phyloP scores from a whole-genome alignment of 2,113 vertebrate genomes.

The Neodontobutis hainanensis region DNA sequence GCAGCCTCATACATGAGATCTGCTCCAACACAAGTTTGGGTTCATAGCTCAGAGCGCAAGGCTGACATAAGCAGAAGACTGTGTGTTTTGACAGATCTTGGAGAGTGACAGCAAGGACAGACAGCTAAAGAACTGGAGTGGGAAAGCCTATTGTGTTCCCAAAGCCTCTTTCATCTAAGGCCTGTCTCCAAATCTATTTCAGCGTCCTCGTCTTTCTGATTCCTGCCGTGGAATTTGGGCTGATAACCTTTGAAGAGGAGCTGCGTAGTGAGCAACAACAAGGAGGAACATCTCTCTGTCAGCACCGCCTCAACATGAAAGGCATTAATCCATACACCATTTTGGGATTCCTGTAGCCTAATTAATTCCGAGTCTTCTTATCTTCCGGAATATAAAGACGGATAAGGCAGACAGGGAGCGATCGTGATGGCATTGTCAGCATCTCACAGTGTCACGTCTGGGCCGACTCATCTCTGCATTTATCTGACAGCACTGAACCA shows the following conservation, averaged over 20 bases:
- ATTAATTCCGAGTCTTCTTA: constrained; percentile 71
- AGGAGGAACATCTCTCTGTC: constrained; percentile 60
- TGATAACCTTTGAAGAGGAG: constrained; percentile 70
- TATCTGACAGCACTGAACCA: constrained; percentile 47
- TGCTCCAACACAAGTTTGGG: constrained; percentile 53
- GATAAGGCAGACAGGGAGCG: constrained; percentile 29
- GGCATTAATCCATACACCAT: constrained; percentile 45
- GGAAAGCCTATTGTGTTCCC: constrained; percentile 58
- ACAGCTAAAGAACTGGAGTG: constrained; percentile 36
- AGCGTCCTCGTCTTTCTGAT: constrained; percentile 55
- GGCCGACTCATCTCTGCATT: constrained; percentile 36
- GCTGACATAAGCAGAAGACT: constrained; percentile 29
- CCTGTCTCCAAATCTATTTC: constrained; percentile 57
- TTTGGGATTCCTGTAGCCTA: constrained; percentile 50
- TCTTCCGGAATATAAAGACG: constrained; percentile 46
- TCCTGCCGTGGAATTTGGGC: constrained; percentile 55
- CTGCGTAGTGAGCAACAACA: constrained; percentile 42
- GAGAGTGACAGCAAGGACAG: constrained; percentile 39
- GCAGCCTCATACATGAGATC: constrained; percentile 38
- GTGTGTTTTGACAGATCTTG: constrained; percentile 52
- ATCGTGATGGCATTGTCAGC: constrained; percentile 39
- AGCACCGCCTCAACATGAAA: constrained; percentile 45
- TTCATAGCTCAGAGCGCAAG: constrained; percentile 42
- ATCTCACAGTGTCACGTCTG: constrained; percentile 44
- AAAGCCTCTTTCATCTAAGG: constrained; percentile 65